Evolutionary conservation across 2,797 vertebrate species (phyloP).

Genomic region (Hydrolagus colliei): DNA sequence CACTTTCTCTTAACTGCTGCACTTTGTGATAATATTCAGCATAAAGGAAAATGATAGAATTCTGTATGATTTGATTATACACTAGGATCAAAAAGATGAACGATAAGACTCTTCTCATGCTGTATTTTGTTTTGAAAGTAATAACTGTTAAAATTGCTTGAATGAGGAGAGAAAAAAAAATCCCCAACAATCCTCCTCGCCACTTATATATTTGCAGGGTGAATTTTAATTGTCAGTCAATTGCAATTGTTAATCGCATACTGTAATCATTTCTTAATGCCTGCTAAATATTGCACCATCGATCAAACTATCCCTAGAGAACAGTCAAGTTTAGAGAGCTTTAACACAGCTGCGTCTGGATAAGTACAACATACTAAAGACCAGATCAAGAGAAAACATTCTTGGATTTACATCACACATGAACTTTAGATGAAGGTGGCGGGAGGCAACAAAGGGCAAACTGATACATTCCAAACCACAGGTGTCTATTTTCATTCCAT

Average conservation of each 20-base stretch:
- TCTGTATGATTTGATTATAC: no score
- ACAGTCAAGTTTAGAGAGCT: background rate
- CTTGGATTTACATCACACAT: background rate
- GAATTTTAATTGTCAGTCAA: no score
- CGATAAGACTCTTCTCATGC: no score
- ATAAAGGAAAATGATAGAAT: no score
- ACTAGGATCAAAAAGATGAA: no score
- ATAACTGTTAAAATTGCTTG: no score
- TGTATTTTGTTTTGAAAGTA: no score
- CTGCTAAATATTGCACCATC: background rate
- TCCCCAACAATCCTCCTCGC: no score
- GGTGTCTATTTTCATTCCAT: background rate
- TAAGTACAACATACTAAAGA: background rate
- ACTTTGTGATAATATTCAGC: no score
- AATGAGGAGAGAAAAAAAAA: no score
- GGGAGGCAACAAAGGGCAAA: background rate
- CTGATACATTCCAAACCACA: background rate
- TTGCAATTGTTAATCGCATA: background rate
- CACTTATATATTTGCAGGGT: no score
- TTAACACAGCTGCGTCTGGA: slow-evolving; percentile 14
- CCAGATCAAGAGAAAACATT: background rate
- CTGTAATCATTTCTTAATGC: background rate
- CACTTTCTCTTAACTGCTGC: no score
- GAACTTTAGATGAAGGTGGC: background rate
- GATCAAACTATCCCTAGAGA: background rate